A percentile compares a stretch with the other conserved stretches of the same genome.
Conservation (phyloP, 2,888 invertebrate genomes). For the Liopterus haemorrhoidalis region DNA sequence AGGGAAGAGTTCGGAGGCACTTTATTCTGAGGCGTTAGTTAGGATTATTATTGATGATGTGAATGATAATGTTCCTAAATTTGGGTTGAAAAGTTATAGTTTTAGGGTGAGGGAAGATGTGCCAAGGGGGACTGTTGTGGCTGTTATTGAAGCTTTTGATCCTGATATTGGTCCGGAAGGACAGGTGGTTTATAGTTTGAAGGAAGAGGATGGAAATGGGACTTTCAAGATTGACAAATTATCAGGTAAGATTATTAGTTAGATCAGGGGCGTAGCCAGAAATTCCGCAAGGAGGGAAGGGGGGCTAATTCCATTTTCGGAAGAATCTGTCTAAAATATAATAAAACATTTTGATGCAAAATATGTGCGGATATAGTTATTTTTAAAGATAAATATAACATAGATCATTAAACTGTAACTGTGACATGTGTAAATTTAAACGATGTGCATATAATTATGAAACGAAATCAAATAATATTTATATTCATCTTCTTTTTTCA, state of each 20-base stretch:
- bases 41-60: slow-evolving; percentile 80
- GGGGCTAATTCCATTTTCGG: too few relatives aligned
- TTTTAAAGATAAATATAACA: too few relatives aligned
- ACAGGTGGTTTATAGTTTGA: slow-evolving; percentile 68
- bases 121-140: slow-evolving; percentile 79
- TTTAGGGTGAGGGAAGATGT: slow-evolving; percentile 88
- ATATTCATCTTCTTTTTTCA: too few relatives aligned
- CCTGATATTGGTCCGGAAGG: slow-evolving; percentile 81
- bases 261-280: too few relatives aligned
- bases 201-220: slow-evolving; percentile 61
- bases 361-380: too few relatives aligned
- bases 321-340: too few relatives aligned
- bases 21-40: slow-evolving; percentile 76
- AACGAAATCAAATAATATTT: too few relatives aligned
- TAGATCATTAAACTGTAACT: too few relatives aligned
- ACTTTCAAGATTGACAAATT: slow-evolving; percentile 76
- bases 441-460: too few relatives aligned
- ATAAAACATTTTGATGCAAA: too few relatives aligned
- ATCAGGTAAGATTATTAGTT: slow-evolving; percentile 63
- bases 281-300: too few relatives aligned
- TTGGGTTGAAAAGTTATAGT: slow-evolving; percentile 65
- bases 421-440: too few relatives aligned
- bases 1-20: slow-evolving; percentile 51
- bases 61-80: slow-evolving; percentile 82
- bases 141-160: slow-evolving; percentile 76